A percentile compares a stretch with the other conserved stretches of the same genome.
These are phyloP conservation scores for Clarias laeviceps DNA, from an alignment of 2,797 vertebrate species.

Conservation along the genomic window DNA sequence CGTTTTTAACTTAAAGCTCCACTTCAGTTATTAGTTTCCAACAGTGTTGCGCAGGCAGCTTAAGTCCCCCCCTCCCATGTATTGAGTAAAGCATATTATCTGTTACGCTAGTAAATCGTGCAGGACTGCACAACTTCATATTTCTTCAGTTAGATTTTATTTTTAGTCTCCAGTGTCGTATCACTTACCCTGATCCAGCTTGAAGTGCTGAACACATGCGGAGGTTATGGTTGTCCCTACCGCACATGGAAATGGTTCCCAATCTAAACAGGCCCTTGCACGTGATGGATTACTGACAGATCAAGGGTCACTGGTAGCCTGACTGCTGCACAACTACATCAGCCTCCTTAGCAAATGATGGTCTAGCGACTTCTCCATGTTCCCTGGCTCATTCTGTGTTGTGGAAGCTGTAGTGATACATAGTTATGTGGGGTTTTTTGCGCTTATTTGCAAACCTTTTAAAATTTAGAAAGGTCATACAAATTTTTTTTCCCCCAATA, in stretches of 20 bases:
- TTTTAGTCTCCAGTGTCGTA: slow-evolving; percentile 61
- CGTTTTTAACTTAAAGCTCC: not conserved
- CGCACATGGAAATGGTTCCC: slow-evolving; percentile 77
- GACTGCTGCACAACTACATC: slow-evolving; percentile 36
- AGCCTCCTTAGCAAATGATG: slow-evolving; percentile 37
- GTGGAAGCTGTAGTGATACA: not conserved
- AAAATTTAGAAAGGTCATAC: not conserved
- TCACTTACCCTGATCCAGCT: slow-evolving; percentile 54
- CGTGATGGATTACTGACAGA: slow-evolving; percentile 72
- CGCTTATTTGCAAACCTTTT: not conserved
- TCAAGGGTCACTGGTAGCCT: slow-evolving; percentile 60
- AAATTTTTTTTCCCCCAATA: too few relatives aligned
- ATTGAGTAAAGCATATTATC: slow-evolving; percentile 42
- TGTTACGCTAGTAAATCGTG: slow-evolving; percentile 49
- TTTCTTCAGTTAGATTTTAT: slow-evolving; percentile 67
- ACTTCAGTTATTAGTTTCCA: slow-evolving; percentile 30
- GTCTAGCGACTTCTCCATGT: slow-evolving; percentile 32
- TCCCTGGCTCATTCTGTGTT: slow-evolving; percentile 13
- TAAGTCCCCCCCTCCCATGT: not conserved
- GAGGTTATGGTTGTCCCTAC: slow-evolving; percentile 57
- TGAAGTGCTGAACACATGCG: slow-evolving; percentile 40
- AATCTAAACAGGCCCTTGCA: slow-evolving; percentile 69
- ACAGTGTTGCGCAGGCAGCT: slow-evolving; percentile 23
- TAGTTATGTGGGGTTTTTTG: not conserved
- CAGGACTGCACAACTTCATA: slow-evolving; percentile 54